Conservation (phyloP, 2,797 vertebrate genomes). For the Pelodytes ibericus region DNA sequence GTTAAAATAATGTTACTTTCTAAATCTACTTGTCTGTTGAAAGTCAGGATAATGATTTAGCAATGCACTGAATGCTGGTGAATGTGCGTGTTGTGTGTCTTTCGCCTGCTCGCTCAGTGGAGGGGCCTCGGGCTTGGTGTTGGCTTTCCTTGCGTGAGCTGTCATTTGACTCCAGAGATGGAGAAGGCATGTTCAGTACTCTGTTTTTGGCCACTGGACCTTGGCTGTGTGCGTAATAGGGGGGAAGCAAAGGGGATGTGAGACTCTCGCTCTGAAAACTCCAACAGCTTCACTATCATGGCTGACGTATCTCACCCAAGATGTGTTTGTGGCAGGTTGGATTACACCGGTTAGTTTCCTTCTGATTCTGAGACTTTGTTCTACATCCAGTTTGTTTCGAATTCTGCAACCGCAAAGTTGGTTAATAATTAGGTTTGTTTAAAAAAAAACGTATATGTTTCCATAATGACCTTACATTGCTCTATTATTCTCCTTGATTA, state of each 20-base stretch:
- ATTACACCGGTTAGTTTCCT: background rate
- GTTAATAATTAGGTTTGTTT: too few species aligned
- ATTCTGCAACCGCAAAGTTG: too few species aligned
- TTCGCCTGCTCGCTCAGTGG: background rate
- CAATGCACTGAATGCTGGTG: too few species aligned
- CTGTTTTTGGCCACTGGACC: constrained; percentile 38
- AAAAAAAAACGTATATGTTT: too few species aligned
- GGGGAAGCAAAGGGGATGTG: constrained; percentile 21
- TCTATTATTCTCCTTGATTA: too few species aligned
- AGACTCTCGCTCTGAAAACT: background rate
- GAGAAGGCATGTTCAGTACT: constrained; percentile 25
- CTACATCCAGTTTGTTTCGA: too few species aligned
- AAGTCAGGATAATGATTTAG: too few species aligned
- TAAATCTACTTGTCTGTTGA: too few species aligned
- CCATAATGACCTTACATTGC: too few species aligned
- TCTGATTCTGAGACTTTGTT: too few species aligned
- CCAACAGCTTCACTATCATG: background rate
- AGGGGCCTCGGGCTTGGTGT: background rate
- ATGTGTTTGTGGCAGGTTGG: constrained; percentile 8
- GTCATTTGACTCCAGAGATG: constrained; percentile 35
- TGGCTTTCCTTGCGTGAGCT: constrained; percentile 32
- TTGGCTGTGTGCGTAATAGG: constrained; percentile 25
- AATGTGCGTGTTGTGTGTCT: background rate
- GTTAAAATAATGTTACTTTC: too few species aligned
- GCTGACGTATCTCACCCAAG: background rate